Conservation (phyloP, 2,113 vertebrate species). For the Camelus dromedarius region DNA sequence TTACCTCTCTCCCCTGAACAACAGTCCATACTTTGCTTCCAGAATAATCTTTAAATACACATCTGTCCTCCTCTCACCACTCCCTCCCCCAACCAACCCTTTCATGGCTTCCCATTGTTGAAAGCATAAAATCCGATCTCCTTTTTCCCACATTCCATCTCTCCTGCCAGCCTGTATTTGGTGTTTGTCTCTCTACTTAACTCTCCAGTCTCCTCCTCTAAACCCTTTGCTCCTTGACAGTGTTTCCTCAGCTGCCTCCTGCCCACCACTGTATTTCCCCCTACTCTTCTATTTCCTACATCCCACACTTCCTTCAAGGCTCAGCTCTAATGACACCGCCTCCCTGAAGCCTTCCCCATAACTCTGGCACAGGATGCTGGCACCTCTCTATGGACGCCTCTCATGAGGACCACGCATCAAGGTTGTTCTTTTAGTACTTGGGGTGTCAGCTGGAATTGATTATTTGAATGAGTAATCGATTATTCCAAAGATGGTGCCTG, state of each 20-base stretch:
- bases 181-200: background rate
- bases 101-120: background rate
- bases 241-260: background rate
- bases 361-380: rapidly evolving
- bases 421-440: background rate
- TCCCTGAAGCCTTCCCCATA: background rate
- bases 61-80: background rate
- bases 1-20: background rate
- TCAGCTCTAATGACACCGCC: background rate
- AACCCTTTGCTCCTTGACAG: background rate
- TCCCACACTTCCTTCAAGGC: background rate
- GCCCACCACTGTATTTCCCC: background rate
- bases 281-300: background rate
- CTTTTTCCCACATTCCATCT: background rate
- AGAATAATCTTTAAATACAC: background rate
- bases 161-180: background rate
- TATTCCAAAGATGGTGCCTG: background rate
- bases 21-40: background rate
- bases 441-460: background rate
- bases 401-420: background rate
- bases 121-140: background rate
- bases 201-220: background rate
- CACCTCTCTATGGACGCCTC: background rate
- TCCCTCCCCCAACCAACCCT: background rate
- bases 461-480: background rate